phyloP scores from a whole-genome alignment of 2,797 vertebrate genomes.

The Phrynocephalus forsythii region DNA sequence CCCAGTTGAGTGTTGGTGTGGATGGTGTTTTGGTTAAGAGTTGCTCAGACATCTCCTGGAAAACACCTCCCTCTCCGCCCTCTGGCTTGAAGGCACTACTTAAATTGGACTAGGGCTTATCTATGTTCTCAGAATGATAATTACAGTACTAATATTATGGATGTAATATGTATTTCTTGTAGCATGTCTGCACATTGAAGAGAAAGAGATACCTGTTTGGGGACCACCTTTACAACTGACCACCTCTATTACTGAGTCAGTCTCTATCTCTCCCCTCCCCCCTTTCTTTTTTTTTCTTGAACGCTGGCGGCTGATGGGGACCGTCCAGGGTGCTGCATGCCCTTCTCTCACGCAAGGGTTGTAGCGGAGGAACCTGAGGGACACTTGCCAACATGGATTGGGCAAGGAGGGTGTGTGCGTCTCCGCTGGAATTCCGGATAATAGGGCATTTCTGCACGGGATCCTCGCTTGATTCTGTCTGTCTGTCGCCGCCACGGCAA shows the following conservation, averaged over 20 bases:
- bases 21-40: not conserved
- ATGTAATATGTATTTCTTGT: not conserved
- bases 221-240: too few relatives aligned
- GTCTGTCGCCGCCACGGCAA: not conserved
- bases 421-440: not conserved
- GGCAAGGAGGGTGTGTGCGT: too few relatives aligned
- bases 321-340: not conserved
- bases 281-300: not conserved
- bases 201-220: too few relatives aligned
- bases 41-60: not conserved
- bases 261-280: not conserved
- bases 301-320: not conserved
- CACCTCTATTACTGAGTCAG: not conserved
- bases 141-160: too few relatives aligned
- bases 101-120: not conserved
- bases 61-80: not conserved
- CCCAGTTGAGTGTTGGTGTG: not conserved
- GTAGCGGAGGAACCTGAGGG: not conserved
- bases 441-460: not conserved
- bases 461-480: not conserved
- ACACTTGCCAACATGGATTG: not conserved
- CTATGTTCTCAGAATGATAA: not conserved
- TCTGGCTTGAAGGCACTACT: not conserved
- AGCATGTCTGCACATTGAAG: too few relatives aligned
- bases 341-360: not conserved